These are phyloP conservation scores for Lytechinus pictus DNA, from an alignment of 35 echinoderm and acorn worm species.

Conservation along the genomic window DNA sequence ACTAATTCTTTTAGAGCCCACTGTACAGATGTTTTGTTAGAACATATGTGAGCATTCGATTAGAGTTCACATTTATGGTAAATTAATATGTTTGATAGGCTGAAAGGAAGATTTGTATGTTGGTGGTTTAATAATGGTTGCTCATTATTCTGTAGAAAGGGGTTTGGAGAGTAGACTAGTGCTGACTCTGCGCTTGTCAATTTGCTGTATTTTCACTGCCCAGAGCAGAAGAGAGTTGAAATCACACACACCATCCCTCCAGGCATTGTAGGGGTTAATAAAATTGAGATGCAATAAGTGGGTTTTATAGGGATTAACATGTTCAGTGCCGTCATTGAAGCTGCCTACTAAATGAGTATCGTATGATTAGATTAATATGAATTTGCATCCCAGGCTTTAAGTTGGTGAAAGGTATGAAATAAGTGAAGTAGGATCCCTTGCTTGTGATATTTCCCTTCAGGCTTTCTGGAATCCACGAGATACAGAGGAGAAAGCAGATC, in stretches of 20 bases:
- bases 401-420: slow-evolving; percentile 18
- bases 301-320: neutral
- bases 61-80: too few species aligned
- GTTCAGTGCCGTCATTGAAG: neutral
- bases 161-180: neutral
- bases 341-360: neutral
- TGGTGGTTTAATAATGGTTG: too few species aligned
- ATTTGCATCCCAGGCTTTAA: neutral
- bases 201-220: neutral
- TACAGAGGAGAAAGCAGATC: neutral
- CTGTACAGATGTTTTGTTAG: too few species aligned
- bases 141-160: neutral
- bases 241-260: neutral
- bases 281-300: neutral
- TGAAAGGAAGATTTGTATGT: too few species aligned
- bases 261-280: neutral
- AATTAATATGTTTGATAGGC: too few species aligned
- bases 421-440: neutral
- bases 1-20: too few species aligned
- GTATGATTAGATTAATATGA: neutral
- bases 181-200: neutral
- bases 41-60: too few species aligned
- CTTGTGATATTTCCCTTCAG: neutral
- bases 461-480: neutral
- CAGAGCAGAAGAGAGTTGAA: neutral